phyloP scores from a whole-genome alignment of 2,797 vertebrate species.

The Heterohyrax brucei region DNA sequence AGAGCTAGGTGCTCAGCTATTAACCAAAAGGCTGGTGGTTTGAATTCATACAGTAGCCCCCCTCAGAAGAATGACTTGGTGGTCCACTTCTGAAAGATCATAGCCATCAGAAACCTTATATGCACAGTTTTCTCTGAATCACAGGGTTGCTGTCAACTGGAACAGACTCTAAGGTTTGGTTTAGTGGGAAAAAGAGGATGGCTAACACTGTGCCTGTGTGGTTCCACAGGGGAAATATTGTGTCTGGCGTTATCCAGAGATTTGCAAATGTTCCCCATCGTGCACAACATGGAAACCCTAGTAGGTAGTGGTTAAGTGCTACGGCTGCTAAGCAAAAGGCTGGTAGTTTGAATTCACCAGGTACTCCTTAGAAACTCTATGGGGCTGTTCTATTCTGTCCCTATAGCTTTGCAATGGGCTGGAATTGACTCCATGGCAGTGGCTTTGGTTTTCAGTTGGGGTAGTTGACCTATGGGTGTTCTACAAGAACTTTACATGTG shows the following conservation, averaged over 20 bases:
- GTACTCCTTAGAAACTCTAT: no score
- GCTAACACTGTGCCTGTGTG: neutral
- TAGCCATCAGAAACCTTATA: neutral
- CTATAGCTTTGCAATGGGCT: no score
- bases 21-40: neutral
- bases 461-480: neutral
- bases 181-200: neutral
- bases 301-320: no score
- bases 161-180: neutral
- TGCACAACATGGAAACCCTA: no score
- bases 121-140: neutral
- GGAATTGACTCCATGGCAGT: no score
- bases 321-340: no score
- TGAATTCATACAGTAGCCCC: neutral
- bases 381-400: no score
- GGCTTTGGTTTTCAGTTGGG: neutral
- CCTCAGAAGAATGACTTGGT: neutral
- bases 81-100: neutral
- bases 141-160: neutral
- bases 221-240: neutral
- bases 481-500: neutral
- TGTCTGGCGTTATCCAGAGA: no score
- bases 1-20: neutral
- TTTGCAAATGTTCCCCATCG: neutral
- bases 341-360: no score